Evolutionary conservation across 2,797 vertebrate species (phyloP).

Genomic region (Hypotaenidia philippensis): DNA sequence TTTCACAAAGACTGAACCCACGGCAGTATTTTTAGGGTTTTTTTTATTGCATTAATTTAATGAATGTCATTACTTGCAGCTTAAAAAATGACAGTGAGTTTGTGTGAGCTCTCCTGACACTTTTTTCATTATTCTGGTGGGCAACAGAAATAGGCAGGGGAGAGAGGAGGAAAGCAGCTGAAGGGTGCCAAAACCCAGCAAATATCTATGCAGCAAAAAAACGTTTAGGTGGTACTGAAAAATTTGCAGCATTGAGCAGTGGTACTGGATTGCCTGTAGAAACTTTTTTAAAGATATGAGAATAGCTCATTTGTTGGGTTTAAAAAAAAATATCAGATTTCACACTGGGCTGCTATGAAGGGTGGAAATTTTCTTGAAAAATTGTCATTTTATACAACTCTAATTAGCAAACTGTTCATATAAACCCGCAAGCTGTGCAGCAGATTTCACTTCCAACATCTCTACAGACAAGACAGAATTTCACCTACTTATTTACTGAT

Average conservation of each 20-base stretch:
- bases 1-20: constrained; percentile 32
- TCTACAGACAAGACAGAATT: constrained; percentile 66
- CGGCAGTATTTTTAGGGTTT: constrained; percentile 21
- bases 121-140: constrained; percentile 58
- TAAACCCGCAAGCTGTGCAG: constrained; percentile 74
- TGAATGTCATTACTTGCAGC: constrained; percentile 40
- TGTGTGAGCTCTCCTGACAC: constrained; percentile 36
- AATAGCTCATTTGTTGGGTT: constrained; percentile 49
- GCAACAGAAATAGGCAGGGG: constrained; percentile 52
- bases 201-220: constrained; percentile 41
- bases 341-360: constrained; percentile 61
- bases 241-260: neutral
- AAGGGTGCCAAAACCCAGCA: constrained; percentile 12
- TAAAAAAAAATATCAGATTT: constrained; percentile 47
- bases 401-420: constrained; percentile 76
- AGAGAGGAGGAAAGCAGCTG: constrained; percentile 45
- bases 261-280: constrained; percentile 1
- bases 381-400: constrained; percentile 71
- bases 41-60: constrained; percentile 46
- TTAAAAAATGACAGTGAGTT: constrained; percentile 33
- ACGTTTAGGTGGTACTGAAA: neutral
- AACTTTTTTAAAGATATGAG: constrained; percentile 36
- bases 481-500: constrained; percentile 76
- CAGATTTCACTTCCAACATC: constrained; percentile 73
- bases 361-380: constrained; percentile 72